Percentiles rank a stretch among this genome's conserved stretches.
These are phyloP conservation scores for Drosophila persimilis DNA, from an alignment of 1,140 invertebrate species.

Conservation along the genomic window DNA sequence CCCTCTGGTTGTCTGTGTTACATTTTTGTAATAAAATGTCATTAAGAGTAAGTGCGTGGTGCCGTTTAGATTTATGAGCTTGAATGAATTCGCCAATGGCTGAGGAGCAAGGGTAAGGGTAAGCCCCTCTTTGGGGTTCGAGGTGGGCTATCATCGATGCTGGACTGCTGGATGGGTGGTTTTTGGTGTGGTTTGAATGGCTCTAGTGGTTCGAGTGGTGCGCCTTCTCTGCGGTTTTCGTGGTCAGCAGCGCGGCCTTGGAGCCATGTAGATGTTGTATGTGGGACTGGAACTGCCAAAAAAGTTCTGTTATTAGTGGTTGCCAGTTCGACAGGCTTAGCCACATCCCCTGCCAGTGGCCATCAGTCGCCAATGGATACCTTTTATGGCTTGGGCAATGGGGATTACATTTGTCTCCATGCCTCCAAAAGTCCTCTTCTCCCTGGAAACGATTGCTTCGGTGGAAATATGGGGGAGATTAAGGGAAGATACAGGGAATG, in stretches of 20 bases:
- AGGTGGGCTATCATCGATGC: conserved; percentile 1
- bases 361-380: neutral
- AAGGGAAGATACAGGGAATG: conserved; percentile 15
- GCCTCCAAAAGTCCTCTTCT: too few relatives aligned
- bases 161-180: conserved; percentile 1
- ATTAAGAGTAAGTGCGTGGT: conserved; percentile 63
- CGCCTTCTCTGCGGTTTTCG: conserved; percentile 37
- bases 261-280: neutral
- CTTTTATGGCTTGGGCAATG: neutral
- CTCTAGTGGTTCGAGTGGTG: neutral
- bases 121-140: neutral
- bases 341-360: conserved; percentile 25
- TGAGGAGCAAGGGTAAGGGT: neutral
- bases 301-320: conserved; percentile 72
- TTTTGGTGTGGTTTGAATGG: conserved; percentile 6
- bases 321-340: conserved; percentile 42
- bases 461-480: neutral
- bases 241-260: conserved; percentile 9
- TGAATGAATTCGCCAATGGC: conserved; percentile 38
- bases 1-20: conserved; percentile 4
- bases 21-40: conserved; percentile 73
- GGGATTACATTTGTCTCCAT: neutral
- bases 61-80: conserved; percentile 63
- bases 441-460: too few relatives aligned
- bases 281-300: conserved; percentile 9